phyloP scores from a whole-genome alignment of 2,888 invertebrate genomes.

The Lepidochrysops patricia region DNA sequence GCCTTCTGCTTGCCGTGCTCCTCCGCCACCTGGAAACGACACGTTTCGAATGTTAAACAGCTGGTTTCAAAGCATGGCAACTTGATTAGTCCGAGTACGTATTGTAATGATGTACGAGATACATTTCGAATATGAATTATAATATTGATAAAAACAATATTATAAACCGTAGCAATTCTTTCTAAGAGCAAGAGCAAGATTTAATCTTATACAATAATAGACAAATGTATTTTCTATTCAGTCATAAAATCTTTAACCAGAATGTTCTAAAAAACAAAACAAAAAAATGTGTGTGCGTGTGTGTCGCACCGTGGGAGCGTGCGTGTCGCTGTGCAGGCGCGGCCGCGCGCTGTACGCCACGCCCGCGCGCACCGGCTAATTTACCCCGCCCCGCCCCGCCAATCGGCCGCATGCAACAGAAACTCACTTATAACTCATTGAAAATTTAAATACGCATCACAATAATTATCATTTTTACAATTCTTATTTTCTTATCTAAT shows the following conservation, averaged over 20 bases:
- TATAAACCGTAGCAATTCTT: too few relatives aligned
- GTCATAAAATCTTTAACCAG: too few relatives aligned
- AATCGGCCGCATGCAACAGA: conserved; percentile 31
- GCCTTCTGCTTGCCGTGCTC: conserved; percentile 90
- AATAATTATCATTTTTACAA: too few relatives aligned
- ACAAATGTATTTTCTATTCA: too few relatives aligned
- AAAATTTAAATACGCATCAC: too few relatives aligned
- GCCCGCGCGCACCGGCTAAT: conserved; percentile 23
- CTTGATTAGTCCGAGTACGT: too few relatives aligned
- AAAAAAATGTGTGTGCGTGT: neutral
- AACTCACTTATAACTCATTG: neutral
- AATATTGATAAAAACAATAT: neutral
- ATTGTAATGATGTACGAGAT: too few relatives aligned
- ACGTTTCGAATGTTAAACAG: neutral
- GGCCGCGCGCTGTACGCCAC: conserved; percentile 33
- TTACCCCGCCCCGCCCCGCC: conserved; percentile 31
- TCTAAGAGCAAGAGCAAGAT: too few relatives aligned
- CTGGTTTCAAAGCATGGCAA: neutral
- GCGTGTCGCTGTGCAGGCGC: conserved; percentile 45
- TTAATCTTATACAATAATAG: too few relatives aligned
- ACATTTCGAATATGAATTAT: too few relatives aligned
- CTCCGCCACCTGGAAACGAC: conserved; percentile 78
- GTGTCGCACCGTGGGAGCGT: conserved; percentile 16
- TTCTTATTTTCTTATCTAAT: too few relatives aligned
- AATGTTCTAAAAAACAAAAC: neutral